These are phyloP conservation scores for Alosa sapidissima DNA, from an alignment of 2,797 vertebrate species.

Conservation along the genomic window DNA sequence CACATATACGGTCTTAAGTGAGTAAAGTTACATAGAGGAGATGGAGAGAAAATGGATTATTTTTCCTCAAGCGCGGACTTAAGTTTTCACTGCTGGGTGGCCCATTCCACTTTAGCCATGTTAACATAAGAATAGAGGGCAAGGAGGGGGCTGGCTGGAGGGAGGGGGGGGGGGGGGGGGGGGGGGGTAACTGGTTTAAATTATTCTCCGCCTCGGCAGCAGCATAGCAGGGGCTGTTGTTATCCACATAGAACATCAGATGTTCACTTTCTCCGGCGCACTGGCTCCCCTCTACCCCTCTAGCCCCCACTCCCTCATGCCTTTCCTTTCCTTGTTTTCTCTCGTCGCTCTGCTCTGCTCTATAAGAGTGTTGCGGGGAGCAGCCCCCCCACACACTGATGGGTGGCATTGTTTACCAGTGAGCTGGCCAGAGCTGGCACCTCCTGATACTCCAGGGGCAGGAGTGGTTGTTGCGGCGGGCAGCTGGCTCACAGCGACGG, in stretches of 20 bases:
- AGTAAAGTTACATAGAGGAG: constrained; percentile 64
- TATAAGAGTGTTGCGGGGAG: neutral
- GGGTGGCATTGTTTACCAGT: constrained; percentile 24
- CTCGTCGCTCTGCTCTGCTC: constrained; percentile 17
- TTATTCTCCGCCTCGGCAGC: constrained; percentile 70
- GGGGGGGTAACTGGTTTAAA: constrained; percentile 71
- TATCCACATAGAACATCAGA: constrained; percentile 76
- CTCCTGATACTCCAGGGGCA: constrained; percentile 13
- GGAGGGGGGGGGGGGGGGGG: constrained; percentile 34
- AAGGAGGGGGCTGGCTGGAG: constrained; percentile 39
- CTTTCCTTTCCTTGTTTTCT: neutral
- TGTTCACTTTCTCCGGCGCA: constrained; percentile 28
- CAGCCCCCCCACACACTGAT: neutral
- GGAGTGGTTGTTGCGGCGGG: neutral
- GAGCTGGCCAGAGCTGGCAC: constrained; percentile 16
- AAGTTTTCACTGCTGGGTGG: constrained; percentile 78
- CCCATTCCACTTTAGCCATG: constrained; percentile 72
- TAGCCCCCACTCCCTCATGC: neutral
- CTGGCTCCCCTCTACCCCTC: constrained; percentile 28
- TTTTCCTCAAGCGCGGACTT: constrained; percentile 74
- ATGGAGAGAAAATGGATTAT: constrained; percentile 68
- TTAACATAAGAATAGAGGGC: constrained; percentile 81
- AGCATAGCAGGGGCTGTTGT: constrained; percentile 75
- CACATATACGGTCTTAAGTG: constrained; percentile 54
- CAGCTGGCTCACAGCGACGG: neutral